Conservation (phyloP, 2,888 invertebrate species). For the Microctonus hyperodae region DNA sequence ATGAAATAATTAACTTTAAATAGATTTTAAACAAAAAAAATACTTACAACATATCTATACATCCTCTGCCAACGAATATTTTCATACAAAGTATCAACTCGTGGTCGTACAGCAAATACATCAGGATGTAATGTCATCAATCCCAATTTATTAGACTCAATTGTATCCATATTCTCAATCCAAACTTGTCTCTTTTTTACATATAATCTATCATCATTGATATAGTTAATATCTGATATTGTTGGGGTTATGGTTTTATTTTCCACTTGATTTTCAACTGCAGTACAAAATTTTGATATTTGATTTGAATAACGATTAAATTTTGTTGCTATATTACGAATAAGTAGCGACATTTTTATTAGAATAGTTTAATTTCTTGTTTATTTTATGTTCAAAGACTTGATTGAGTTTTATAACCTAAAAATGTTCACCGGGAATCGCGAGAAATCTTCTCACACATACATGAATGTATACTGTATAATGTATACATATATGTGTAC, state of each 20-base stretch:
- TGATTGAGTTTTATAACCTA: not conserved
- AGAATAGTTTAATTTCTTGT: not conserved
- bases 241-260: constrained; percentile 50
- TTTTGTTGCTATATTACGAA: constrained; percentile 44
- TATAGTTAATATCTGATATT: constrained; percentile 53
- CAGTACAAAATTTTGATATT: constrained; percentile 43
- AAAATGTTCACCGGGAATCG: too few species aligned
- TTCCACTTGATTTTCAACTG: constrained; percentile 24
- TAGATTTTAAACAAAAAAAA: not conserved
- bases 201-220: constrained; percentile 55
- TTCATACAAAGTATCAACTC: constrained; percentile 85
- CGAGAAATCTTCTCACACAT: too few species aligned
- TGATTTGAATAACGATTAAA: constrained; percentile 40
- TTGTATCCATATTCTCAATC: constrained; percentile 83
- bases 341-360: constrained; percentile 47
- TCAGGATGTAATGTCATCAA: constrained; percentile 89
- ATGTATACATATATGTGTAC: too few species aligned
- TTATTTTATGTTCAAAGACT: not conserved
- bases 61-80: constrained; percentile 88
- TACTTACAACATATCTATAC: constrained; percentile 78
- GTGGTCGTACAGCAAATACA: constrained; percentile 82
- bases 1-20: too few species aligned
- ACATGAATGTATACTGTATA: too few species aligned
- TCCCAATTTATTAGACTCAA: constrained; percentile 81
- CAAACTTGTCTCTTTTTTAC: constrained; percentile 79